phyloP scores from a whole-genome alignment of 1,140 invertebrate species.

The Stegodyphus mimosarum region DNA sequence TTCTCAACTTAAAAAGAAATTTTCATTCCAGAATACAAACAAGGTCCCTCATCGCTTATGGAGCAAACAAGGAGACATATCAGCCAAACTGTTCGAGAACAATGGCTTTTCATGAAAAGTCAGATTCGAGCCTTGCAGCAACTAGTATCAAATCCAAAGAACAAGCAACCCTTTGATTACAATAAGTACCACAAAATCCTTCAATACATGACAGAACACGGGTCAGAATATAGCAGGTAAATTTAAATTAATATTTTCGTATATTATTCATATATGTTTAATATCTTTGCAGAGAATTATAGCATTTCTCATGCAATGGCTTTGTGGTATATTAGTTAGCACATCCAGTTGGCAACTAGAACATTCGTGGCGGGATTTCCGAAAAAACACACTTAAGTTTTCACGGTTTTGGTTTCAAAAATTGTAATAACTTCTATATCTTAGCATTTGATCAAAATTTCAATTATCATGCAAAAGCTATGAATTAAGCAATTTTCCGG shows the following conservation, averaged over 20 bases:
- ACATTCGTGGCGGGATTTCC: no score
- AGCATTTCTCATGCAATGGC: no score
- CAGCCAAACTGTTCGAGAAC: neutral
- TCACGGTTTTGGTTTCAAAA: no score
- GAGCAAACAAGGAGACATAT: constrained; percentile 28
- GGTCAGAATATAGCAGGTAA: constrained; percentile 29
- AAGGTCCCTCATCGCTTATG: constrained; percentile 13
- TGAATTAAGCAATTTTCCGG: no score
- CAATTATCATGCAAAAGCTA: no score
- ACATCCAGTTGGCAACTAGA: no score
- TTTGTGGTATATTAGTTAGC: no score
- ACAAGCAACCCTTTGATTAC: neutral
- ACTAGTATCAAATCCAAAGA: neutral
- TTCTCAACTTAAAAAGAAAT: neutral
- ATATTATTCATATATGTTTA: neutral
- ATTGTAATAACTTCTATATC: no score
- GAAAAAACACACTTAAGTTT: no score
- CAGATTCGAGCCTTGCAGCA: constrained; percentile 1
- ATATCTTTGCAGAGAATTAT: no score
- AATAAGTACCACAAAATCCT: constrained; percentile 8
- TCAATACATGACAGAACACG: constrained; percentile 3
- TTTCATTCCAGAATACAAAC: neutral
- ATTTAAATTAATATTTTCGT: no score
- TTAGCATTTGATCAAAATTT: no score
- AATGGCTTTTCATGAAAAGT: constrained; percentile 28